Conservation (phyloP, 2,888 invertebrate species). For the Salticus scenicus region DNA sequence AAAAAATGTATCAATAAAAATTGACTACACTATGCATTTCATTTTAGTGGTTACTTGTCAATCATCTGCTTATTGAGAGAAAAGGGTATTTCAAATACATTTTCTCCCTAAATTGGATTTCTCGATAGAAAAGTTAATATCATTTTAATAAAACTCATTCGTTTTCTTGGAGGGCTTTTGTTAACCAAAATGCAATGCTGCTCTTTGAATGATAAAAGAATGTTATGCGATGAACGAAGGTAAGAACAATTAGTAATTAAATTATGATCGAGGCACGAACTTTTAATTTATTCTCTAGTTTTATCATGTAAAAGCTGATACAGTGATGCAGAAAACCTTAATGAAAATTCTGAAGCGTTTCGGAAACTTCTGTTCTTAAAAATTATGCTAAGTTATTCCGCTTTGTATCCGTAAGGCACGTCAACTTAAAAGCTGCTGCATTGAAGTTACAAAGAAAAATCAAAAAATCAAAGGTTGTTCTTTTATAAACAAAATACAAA, state of each 20-base stretch:
- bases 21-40: too few relatives aligned
- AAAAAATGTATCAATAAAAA: too few relatives aligned
- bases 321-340: background rate
- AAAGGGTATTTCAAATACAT: background rate
- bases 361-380: background rate
- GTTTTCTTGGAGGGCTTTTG: background rate
- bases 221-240: background rate
- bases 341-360: background rate
- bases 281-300: slow-evolving; percentile 20
- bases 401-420: background rate
- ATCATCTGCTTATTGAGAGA: too few relatives aligned
- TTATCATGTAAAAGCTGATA: background rate
- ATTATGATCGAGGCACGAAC: slow-evolving; percentile 1
- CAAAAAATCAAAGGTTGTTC: too few relatives aligned
- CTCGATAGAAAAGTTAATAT: background rate
- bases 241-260: slow-evolving; percentile 17
- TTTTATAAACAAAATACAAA: too few relatives aligned
- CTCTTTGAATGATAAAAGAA: background rate
- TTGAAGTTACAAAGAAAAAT: too few relatives aligned
- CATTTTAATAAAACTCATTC: slow-evolving; percentile 21
- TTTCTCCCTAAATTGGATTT: background rate
- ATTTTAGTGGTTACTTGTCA: too few relatives aligned
- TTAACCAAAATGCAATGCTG: background rate
- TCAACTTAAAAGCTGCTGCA: too few relatives aligned
- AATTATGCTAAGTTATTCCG: slow-evolving; percentile 2